These are phyloP conservation scores for Volucella inanis DNA, from an alignment of 2,888 invertebrate species.

Conservation along the genomic window DNA sequence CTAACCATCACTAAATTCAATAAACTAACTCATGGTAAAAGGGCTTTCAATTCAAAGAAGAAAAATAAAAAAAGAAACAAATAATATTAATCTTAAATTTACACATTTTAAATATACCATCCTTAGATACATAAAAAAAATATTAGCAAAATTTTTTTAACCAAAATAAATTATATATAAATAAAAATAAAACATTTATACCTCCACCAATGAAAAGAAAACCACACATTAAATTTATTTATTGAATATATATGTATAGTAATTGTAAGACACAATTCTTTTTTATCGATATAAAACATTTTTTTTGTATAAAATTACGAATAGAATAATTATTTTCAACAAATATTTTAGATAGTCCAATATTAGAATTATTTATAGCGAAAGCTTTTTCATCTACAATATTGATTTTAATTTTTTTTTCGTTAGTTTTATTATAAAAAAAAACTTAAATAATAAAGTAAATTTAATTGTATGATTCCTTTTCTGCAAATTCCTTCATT, in stretches of 20 bases:
- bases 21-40: slow-evolving; percentile 23
- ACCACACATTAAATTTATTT: slow-evolving; percentile 31
- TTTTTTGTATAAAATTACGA: slow-evolving; percentile 49
- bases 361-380: slow-evolving; percentile 63
- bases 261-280: slow-evolving; percentile 14
- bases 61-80: too few relatives aligned
- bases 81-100: slow-evolving; percentile 49
- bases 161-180: slow-evolving; percentile 43
- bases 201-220: slow-evolving; percentile 60
- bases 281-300: slow-evolving; percentile 4
- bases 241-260: slow-evolving; percentile 28
- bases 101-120: slow-evolving; percentile 65
- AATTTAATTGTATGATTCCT: slow-evolving; percentile 30
- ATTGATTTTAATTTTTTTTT: slow-evolving; percentile 21
- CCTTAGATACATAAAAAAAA: slow-evolving; percentile 49
- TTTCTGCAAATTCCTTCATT: slow-evolving; percentile 40
- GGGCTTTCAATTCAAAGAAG: slow-evolving; percentile 35
- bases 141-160: slow-evolving; percentile 61
- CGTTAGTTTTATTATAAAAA: not conserved
- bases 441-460: not conserved
- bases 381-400: slow-evolving; percentile 28
- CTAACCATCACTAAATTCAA: slow-evolving; percentile 34
- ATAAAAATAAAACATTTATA: slow-evolving; percentile 64
- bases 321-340: slow-evolving; percentile 50
- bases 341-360: slow-evolving; percentile 70